Evolutionary conservation across 2,888 invertebrate species (phyloP).

Genomic region (Eupithecia centaureata): DNA sequence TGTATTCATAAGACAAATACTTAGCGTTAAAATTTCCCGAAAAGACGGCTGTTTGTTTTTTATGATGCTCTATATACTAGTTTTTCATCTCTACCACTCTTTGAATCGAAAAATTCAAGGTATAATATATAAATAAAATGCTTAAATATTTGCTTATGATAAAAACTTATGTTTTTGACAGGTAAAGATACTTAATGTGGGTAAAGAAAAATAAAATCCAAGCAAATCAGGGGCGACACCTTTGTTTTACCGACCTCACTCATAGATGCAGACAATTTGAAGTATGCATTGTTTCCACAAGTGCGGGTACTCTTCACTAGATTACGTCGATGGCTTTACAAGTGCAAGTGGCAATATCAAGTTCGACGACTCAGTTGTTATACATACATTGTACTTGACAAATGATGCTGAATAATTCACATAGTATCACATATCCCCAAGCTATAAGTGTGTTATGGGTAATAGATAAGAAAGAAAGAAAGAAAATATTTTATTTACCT

Average conservation of each 20-base stretch:
- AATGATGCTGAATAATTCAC: too few species aligned
- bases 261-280: slow-evolving; percentile 21
- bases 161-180: too few species aligned
- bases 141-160: too few species aligned
- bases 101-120: too few species aligned
- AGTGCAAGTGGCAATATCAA: not conserved
- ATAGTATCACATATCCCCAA: too few species aligned
- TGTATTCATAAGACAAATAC: too few species aligned
- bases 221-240: not conserved
- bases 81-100: not conserved
- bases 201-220: not conserved
- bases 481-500: too few species aligned
- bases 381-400: too few species aligned
- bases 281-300: slow-evolving; percentile 23
- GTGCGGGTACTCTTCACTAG: slow-evolving; percentile 17
- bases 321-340: not conserved
- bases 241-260: not conserved
- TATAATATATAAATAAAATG: too few species aligned
- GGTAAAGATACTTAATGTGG: not conserved
- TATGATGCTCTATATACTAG: not conserved
- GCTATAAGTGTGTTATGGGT: too few species aligned
- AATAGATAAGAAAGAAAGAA: too few species aligned
- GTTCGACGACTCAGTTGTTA: not conserved
- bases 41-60: not conserved
- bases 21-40: too few species aligned